Percentiles rank a stretch among this genome's conserved stretches.
Conservation (phyloP, 1,140 invertebrate genomes). For the Chlorops oryzae region DNA sequence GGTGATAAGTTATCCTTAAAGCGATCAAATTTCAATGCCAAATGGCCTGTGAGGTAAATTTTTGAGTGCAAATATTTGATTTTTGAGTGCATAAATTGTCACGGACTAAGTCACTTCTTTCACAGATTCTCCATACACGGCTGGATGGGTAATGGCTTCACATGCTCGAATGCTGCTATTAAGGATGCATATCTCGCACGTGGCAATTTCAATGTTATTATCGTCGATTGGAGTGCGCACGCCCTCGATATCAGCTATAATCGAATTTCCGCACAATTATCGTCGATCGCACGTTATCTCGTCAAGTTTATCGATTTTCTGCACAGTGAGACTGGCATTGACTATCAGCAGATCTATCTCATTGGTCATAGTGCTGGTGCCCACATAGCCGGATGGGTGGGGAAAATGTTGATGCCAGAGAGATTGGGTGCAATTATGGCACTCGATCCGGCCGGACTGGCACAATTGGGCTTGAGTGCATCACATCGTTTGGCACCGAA, state of each 20-base stretch:
- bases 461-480: constrained; percentile 35
- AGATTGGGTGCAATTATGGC: constrained; percentile 45
- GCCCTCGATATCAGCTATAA: constrained; percentile 34
- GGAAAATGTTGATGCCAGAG: constrained; percentile 30
- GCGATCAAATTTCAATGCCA: constrained; percentile 43
- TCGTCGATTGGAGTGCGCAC: constrained; percentile 54
- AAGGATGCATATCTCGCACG: constrained; percentile 40
- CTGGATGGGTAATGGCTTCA: constrained; percentile 29
- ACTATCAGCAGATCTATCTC: constrained; percentile 40
- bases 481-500: constrained; percentile 50
- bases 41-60: constrained; percentile 36
- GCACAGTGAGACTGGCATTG: constrained; percentile 46
- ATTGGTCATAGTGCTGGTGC: constrained; percentile 53
- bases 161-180: constrained; percentile 39
- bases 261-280: constrained; percentile 30
- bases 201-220: constrained; percentile 54
- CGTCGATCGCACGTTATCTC: constrained; percentile 28
- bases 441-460: constrained; percentile 53
- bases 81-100: too few relatives aligned
- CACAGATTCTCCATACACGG: constrained; percentile 35
- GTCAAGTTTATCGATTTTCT: constrained; percentile 34
- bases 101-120: too few relatives aligned
- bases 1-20: constrained; percentile 24
- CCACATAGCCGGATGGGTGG: constrained; percentile 49
- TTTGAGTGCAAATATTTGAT: neutral